These are phyloP conservation scores for Caenorhabditis remanei DNA, from an alignment of 1,140 invertebrate species.

Conservation along the genomic window DNA sequence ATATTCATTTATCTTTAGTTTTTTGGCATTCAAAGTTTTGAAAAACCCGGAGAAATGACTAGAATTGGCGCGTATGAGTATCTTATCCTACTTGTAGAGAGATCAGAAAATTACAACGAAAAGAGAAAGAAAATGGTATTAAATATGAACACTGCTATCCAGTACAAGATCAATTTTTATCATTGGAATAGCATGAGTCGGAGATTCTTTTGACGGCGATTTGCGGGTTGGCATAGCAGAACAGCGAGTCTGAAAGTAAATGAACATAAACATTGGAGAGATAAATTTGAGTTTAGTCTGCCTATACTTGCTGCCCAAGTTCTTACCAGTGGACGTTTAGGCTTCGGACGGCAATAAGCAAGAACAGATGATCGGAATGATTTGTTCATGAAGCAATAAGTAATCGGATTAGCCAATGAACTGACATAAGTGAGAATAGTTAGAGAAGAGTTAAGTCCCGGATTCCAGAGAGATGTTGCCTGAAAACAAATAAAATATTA, in stretches of 20 bases:
- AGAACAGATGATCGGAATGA: conserved; percentile 59
- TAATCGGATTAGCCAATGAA: conserved; percentile 91
- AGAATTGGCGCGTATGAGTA: conserved; percentile 53
- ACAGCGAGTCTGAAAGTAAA: neutral
- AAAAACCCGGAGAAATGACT: conserved; percentile 16
- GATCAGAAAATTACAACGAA: neutral
- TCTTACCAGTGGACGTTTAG: conserved; percentile 39
- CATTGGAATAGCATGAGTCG: conserved; percentile 27
- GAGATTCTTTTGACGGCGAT: conserved; percentile 13
- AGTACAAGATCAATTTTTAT: conserved; percentile 57
- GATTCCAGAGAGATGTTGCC: conserved; percentile 72
- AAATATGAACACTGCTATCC: conserved; percentile 58
- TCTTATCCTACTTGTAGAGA: conserved; percentile 34
- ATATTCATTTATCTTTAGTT: neutral
- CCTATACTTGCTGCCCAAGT: too few relatives aligned
- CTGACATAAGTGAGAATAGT: conserved; percentile 83
- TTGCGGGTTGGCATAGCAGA: conserved; percentile 32
- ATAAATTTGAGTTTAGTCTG: neutral
- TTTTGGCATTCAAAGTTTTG: conserved; percentile 3
- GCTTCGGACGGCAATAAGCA: conserved; percentile 52
- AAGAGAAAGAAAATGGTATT: conserved; percentile 28
- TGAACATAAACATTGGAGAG: neutral
- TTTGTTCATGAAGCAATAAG: conserved; percentile 88
- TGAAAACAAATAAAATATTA: conserved; percentile 81
- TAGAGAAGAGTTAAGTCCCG: conserved; percentile 58